Conservation (phyloP, 1,140 invertebrate species). For the Leptoteleia sp. region DNA sequence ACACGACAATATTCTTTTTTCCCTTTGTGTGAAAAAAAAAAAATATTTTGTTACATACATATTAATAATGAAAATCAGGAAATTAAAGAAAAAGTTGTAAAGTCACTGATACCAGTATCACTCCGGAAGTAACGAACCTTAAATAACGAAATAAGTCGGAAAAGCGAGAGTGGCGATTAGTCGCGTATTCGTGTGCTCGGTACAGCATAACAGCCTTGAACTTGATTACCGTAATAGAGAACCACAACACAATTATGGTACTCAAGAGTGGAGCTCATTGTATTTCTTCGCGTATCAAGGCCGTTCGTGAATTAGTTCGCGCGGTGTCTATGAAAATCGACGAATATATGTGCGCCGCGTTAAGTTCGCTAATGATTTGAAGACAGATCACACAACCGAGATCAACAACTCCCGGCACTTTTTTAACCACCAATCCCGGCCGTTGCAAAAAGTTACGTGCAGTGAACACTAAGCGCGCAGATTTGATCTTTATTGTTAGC, state of each 20-base stretch:
- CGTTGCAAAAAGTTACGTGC: conserved; percentile 8
- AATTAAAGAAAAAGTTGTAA: too few relatives aligned
- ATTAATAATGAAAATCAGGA: too few relatives aligned
- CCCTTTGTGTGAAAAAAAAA: too few relatives aligned
- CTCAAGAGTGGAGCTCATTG: conserved; percentile 55
- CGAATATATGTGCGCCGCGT: conserved; percentile 4
- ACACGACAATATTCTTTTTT: too few relatives aligned
- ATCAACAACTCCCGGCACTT: conserved; percentile 22
- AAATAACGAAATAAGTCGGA: conserved; percentile 50
- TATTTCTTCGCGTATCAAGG: conserved; percentile 60
- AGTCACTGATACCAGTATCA: conserved; percentile 23
- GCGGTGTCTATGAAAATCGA: conserved; percentile 25
- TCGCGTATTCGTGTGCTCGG: conserved; percentile 44
- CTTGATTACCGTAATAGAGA: conserved; percentile 70
- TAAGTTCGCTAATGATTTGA: conserved; percentile 31
- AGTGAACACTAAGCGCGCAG: neutral
- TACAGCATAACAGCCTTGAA: conserved; percentile 75
- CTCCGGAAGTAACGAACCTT: conserved; percentile 46
- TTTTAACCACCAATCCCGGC: conserved; percentile 12
- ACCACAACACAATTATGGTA: conserved; percentile 61
- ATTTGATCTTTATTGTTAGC: conserved; percentile 39
- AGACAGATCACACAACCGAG: conserved; percentile 24
- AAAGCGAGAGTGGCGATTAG: conserved; percentile 53
- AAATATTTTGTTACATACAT: too few relatives aligned
- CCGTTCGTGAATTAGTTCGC: conserved; percentile 41